Base-by-base conservation (phyloP, 2,113 vertebrate species). In the Brevimyrus niger region DNA sequence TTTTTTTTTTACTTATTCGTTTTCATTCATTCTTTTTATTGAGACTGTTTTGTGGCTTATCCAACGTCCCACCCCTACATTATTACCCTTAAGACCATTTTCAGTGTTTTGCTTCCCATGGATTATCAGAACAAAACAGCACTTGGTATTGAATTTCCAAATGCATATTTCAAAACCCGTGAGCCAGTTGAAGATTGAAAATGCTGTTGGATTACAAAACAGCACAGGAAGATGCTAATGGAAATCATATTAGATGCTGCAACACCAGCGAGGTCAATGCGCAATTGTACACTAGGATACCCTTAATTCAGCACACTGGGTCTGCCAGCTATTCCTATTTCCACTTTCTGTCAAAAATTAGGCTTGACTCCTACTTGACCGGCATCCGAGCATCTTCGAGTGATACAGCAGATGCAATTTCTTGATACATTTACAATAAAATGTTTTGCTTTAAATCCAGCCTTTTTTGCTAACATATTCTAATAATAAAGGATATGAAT, bases 91-190 rank as follows among this genome's bases (percentile, higher is more conserved):
- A 35, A 47, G 46, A 31, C 10, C 84, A 27, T 86, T 53, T 86
- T 5, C 48, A 86, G 27, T 51, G 84, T 86, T 35, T 51, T 86
- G 13, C 84, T 51, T 48, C 31, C 82, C 7, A 11, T 86, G 6
- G 47, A 86, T 51, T 35, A 53, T 86, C 48, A 86, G 10, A 13
- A 86, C 4, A 27, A 27, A 86, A 53, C 46, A 86, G 23, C 48
- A 86, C 48, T 53, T 19, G 84, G 27, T 38, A 53, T 84, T 84
- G n/a, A 31, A 35, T 86, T 86, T 86, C 84, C 23, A 86, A 86
- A 86, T 9, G 47, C 84, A 50, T 86, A 51, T 53, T 53, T 86
- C 46, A 86, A 31, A 53, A n/a, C 0, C 48, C 23, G 17, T 17
- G n/a, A 51, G 85, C 48, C 0, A 7, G 50, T 35, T 53, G 50